Evolutionary conservation across 92 coral and sea anemone genomes (phyloP), one percentile per base, ranked within the genome.

Genomic region (Plumapathes pennacea): DNA sequence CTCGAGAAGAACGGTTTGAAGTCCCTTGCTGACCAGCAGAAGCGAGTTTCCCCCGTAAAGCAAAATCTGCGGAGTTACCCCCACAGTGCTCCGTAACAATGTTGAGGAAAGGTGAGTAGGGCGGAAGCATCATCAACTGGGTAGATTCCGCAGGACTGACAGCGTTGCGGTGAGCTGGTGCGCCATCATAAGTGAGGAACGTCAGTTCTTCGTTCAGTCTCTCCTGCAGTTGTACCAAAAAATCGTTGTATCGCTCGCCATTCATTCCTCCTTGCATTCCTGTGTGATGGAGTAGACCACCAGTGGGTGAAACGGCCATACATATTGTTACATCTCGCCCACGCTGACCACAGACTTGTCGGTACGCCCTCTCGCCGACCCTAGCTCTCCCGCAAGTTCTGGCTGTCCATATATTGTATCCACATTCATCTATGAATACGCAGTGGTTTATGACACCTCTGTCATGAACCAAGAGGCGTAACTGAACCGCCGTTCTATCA

Each of bases 371-470:
- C 25, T 63, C 74, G 30, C 86, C 63, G 41, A 27, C 15, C 38
- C 75, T 71, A 3, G 79, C 85, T 30, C 80, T 46, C 46, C 85
- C 62, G 22, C 56, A 54, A 50, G 51, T 61, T 63, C 67, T 41
- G 21, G 83, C 61, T 13, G 72, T 69, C 73, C 65, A 78, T 10
- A 78, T 69, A 25, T 29, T 69, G 25, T 69, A 49, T 27, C 78
- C 31, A 40, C 63, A 50, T 60, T 69, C 69, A 76, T 38, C 65
- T 31, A 66, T 57, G 41, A 67, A 53, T n/a, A 53, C 46, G 45
- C 51, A 36, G 41, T 67, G 74, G 9, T 67, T 32, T 4, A 44
- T 11, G 14, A 56, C 36, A 15, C 53, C 76, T 57, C 26, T 18
- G 27, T 31, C 75, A 54, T 54, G 51, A 39, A 67, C 65, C 76